A percentile compares a stretch with the other conserved stretches of the same genome.
phyloP scores from a whole-genome alignment of 2,888 invertebrate species.

The Coleophora deauratella region DNA sequence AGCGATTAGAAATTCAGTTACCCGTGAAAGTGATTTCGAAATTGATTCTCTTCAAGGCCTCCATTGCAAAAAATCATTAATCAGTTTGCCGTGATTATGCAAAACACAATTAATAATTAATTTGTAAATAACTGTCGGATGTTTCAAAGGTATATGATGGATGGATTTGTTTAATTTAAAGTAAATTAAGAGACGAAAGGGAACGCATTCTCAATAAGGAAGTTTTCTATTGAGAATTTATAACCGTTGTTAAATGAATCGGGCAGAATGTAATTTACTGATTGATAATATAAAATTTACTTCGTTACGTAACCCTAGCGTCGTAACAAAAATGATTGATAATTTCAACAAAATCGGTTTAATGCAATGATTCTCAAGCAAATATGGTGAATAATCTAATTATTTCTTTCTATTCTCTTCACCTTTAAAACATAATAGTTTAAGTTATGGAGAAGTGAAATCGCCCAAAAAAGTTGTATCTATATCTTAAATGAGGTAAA shows the following conservation, averaged over 20 bases:
- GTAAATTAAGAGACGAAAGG: constrained; percentile 12
- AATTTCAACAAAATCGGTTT: no score
- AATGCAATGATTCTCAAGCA: no score
- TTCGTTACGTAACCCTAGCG: no score
- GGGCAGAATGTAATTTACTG: background rate
- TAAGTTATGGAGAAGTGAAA: no score
- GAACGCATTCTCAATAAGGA: constrained; percentile 13
- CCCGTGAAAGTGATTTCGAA: constrained; percentile 16
- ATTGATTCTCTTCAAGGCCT: constrained; percentile 12
- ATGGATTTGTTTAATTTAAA: constrained; percentile 10
- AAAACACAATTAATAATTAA: constrained; percentile 13
- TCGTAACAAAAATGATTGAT: no score
- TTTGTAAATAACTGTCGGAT: constrained; percentile 10
- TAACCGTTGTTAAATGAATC: background rate
- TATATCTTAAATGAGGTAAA: no score
- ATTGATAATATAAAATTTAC: no score
- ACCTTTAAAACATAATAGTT: no score
- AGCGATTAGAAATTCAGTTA: constrained; percentile 3
- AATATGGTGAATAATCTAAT: no score
- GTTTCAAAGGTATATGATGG: constrained; percentile 11
- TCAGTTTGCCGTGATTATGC: constrained; percentile 13
- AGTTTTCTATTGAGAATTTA: background rate
- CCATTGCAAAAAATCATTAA: background rate
- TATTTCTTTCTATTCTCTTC: no score
- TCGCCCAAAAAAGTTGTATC: no score